Evolutionary conservation across 2,888 invertebrate genomes (phyloP), one percentile per base, ranked within the genome.

Genomic region (Campopleginae sp.): DNA sequence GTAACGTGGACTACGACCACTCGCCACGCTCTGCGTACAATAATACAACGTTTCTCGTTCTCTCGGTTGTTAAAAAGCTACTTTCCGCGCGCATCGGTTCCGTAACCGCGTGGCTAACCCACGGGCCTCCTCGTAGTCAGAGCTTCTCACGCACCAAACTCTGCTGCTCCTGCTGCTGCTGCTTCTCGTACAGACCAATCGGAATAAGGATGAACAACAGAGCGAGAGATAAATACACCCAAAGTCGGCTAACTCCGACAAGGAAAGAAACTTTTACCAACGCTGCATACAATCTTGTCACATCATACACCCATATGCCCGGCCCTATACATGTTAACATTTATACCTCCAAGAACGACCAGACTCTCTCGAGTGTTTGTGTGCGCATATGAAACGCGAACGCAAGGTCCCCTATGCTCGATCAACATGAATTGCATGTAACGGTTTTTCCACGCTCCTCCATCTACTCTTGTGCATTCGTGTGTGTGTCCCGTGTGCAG

Each of bases 41-140:
- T 86, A 71, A 85, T 82, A 85, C 79, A 78, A 51, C 78, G 82
- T 82, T 82, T 77, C 75, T 75, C 80, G 77, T 82, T 72, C 77
- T 54, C 82, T 68, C 66, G 66, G 33, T 74, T 86, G 82, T 80
- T 84, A 86, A 83, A 86, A 82, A 86, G 74, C 80, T 76, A 74
- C 58, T 58, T 58, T 58, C 85, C 65, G 85, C 79, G 81, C 82
- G 82, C 82, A 80, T 82, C 82, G 82, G 78, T 82, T 85, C 85
- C 58, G 85, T 85, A 85, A 86, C 85, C 85, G 85, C 85, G 80
- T 86, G 85, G 85, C 85, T 82, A 85, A 82, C 82, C 82, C 80
- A 74, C 38, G 77, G 82, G 82, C 27, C 27, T 58, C 58, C 58
- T 58, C 58, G 58, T 27, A 58, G 27, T 58, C 58, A 82, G 80